Conservation (phyloP, 2,113 vertebrate species). For the Phyllopteryx taeniolatus region DNA sequence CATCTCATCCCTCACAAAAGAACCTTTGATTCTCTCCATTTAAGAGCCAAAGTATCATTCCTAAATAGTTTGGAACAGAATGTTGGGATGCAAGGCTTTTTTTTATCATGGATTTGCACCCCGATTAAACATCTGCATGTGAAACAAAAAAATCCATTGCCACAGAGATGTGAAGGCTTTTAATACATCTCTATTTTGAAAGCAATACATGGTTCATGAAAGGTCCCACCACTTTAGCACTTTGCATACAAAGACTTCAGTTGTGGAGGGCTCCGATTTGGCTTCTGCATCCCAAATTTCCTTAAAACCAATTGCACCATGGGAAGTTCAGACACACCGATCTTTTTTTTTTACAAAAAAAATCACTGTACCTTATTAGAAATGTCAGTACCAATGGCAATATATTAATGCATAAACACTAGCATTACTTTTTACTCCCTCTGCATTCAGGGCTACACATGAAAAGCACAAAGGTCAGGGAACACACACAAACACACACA, state of each 20-base stretch:
- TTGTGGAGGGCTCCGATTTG: slow-evolving; percentile 20
- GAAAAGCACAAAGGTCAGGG: slow-evolving; percentile 67
- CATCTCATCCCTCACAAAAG: slow-evolving; percentile 55
- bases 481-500: slow-evolving; percentile 24
- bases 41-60: slow-evolving; percentile 58
- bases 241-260: slow-evolving; percentile 6
- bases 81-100: not conserved
- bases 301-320: slow-evolving; percentile 24
- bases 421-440: slow-evolving; percentile 37
- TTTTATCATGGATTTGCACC: slow-evolving; percentile 5
- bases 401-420: slow-evolving; percentile 23
- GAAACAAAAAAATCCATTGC: slow-evolving; percentile 5
- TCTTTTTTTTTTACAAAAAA: slow-evolving; percentile 21
- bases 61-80: not conserved
- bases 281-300: slow-evolving; percentile 30
- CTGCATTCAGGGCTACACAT: slow-evolving; percentile 65
- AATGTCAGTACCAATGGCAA: slow-evolving; percentile 52
- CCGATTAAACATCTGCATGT: slow-evolving; percentile 25
- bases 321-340: slow-evolving; percentile 41
- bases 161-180: slow-evolving; percentile 17
- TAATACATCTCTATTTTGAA: slow-evolving; percentile 18
- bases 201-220: slow-evolving; percentile 10
- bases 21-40: slow-evolving; percentile 56
- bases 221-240: slow-evolving; percentile 9
- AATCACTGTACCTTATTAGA: slow-evolving; percentile 18